Conservation (phyloP, 1,140 invertebrate genomes). For the Epicauta chinensis region DNA sequence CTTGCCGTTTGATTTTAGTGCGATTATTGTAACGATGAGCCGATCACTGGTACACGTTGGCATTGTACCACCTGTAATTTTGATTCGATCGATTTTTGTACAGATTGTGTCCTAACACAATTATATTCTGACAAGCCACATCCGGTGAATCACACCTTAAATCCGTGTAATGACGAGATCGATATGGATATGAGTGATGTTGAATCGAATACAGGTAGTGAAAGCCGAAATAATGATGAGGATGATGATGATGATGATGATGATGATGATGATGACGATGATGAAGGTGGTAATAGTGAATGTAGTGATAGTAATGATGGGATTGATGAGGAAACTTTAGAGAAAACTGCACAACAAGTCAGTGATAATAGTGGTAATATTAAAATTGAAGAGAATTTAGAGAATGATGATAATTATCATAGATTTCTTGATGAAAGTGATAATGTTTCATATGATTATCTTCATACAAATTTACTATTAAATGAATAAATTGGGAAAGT, state of each 20-base stretch:
- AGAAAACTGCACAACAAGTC: neutral
- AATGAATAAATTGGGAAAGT: conserved; percentile 15
- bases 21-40: conserved; percentile 57
- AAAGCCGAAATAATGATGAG: conserved; percentile 6
- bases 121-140: conserved; percentile 38
- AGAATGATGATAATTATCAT: neutral
- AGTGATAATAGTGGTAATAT: conserved; percentile 2
- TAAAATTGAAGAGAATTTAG: conserved; percentile 2
- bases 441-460: conserved; percentile 21
- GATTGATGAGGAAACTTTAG: neutral
- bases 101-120: conserved; percentile 41
- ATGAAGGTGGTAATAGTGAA: conserved; percentile 4
- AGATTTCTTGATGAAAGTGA: conserved; percentile 11
- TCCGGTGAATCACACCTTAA: conserved; percentile 36
- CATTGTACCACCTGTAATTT: conserved; percentile 52
- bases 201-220: conserved; percentile 18
- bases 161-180: conserved; percentile 3
- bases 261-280: neutral
- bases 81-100: conserved; percentile 41
- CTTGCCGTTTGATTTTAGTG: conserved; percentile 49
- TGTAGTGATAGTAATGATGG: conserved; percentile 7
- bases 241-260: conserved; percentile 21
- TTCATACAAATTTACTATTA: conserved; percentile 23
- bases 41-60: conserved; percentile 63
- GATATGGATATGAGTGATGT: conserved; percentile 7